Base-by-base conservation (phyloP, 2,888 invertebrate species). In the Himalopsyche tibetana region DNA sequence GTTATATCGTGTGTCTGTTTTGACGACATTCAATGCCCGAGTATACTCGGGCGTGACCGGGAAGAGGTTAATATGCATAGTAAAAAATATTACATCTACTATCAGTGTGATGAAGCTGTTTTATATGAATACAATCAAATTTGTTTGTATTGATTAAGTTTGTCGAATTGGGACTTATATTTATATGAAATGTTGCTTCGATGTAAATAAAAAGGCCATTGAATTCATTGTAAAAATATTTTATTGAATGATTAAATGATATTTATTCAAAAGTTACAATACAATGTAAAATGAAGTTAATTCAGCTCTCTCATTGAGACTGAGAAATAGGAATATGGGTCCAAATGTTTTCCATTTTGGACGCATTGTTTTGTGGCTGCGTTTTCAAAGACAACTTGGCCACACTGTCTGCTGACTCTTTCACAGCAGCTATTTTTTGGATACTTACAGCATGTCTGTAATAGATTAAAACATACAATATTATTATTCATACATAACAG, bases 301-400 rank as follows among this genome's bases (percentile, higher is more conserved):
- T 5, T 74, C 74, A 74, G 85, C 85, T 83, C 83, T 79, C 83
- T 90, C 90, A 92, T 89, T 93, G 92, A 88, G 92, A 92, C 89
- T 93, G 92, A 85, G 92, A 92, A 74, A 92, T 90, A 86, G 92
- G 93, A 80, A 93, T 91, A 55, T 92, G 90, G 63, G 91, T 90
- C 93, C 93, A 93, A 82, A 93, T 90, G 86, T 91, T 92, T 89
- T 93, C 92, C 63, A 93, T 90, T 86, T 91, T 92, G 45, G 91
- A 89, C 51, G 85, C 74, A 74, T 74, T 74, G 55, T 80, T 87
- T 55, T 84, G 86, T n/a, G 82, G 55, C 80, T 83, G 83, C 5
- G 84, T 36, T 84, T 87, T 88, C 28, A 36, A 79, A 19, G 86
- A 15, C 15, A 63, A 28, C 80, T 87, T 88, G 28, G 56, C 84